Evolutionary conservation across 2,888 invertebrate genomes (phyloP).

Genomic region (Epinotia brunnichana): DNA sequence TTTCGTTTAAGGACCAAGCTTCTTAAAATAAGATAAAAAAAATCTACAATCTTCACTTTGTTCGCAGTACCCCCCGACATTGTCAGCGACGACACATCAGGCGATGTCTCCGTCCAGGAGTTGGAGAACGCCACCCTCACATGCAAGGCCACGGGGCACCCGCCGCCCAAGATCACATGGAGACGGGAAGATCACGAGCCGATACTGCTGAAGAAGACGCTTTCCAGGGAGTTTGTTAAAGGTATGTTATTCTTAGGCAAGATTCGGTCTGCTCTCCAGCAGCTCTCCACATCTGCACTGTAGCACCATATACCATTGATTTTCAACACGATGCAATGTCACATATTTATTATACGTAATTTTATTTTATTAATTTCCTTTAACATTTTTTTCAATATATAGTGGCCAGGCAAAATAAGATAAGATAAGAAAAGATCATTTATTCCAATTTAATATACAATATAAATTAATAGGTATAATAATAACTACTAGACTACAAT

Average conservation of each 20-base stretch:
- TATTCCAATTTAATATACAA: too few relatives aligned
- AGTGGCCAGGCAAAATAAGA: too few relatives aligned
- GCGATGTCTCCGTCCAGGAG: slow-evolving; percentile 91
- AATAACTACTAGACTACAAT: background rate
- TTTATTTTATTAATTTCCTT: too few relatives aligned
- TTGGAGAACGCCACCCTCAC: slow-evolving; percentile 92
- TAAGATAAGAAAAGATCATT: too few relatives aligned
- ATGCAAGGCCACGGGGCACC: slow-evolving; percentile 92
- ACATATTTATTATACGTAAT: too few relatives aligned
- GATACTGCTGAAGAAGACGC: slow-evolving; percentile 82
- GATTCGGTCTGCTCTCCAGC: background rate
- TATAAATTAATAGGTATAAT: too few relatives aligned
- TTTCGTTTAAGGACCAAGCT: too few relatives aligned
- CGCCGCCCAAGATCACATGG: slow-evolving; percentile 92
- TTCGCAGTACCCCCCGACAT: slow-evolving; percentile 90
- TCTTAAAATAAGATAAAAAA: too few relatives aligned
- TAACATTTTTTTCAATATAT: too few relatives aligned
- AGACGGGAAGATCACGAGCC: slow-evolving; percentile 89
- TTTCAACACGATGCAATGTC: too few relatives aligned
- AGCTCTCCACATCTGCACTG: background rate
- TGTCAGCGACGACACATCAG: slow-evolving; percentile 89
- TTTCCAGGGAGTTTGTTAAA: slow-evolving; percentile 77
- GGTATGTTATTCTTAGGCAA: slow-evolving; percentile 53
- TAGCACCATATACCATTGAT: too few relatives aligned
- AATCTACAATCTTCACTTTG: slow-evolving; percentile 45